Base-by-base conservation (phyloP, 2,888 invertebrate species). In the Drymonia ruficornis region DNA sequence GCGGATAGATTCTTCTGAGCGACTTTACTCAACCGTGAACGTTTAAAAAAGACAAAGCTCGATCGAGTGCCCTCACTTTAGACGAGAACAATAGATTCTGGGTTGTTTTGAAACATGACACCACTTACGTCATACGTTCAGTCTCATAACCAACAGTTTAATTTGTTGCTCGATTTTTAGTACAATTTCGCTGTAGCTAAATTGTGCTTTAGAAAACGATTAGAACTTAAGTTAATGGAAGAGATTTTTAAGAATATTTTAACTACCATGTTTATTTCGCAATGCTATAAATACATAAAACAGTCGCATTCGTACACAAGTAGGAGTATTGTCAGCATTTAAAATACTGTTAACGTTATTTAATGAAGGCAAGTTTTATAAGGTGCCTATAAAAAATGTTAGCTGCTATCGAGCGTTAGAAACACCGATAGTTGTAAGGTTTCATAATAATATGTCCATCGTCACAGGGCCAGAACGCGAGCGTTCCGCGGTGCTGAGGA, bases 21-120 rank as follows among this genome's bases (percentile, higher is more conserved):
- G 47, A 53, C 42, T 67, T 59, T 63, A 56, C 50, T 67, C 62
- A 63, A 67, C 67, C 72, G 69, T 68, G 65, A 71, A 76, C 66
- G 56, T 51, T 61, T 68, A 72, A n/a, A 76, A 76, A 59, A 70
- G 59, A 49, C 56, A 64, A 61, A 72, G 63, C n/a, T n/a, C 49
- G 52, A 64, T 63, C 64, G 65, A 78, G 74, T 70, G 76, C 74
- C 72, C 73, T 75, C 66, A 63, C 69, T 76, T 73, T 63, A 66
- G 63, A 60, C 53, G 70, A 69, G 74, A 70, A 82, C 80, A 83
- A 81, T 74, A 77, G 78, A 70, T 68, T 59, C 64, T 60, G 61
- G 57, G 58, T 71, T 82, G 83, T 85, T 84, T 78, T 66, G 74
- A 73, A 81, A 84, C 76, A 77, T 65, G 64, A 67, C 59, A 60